phyloP scores from a whole-genome alignment of 2,113 vertebrate genomes.

The Hylia prasina region DNA sequence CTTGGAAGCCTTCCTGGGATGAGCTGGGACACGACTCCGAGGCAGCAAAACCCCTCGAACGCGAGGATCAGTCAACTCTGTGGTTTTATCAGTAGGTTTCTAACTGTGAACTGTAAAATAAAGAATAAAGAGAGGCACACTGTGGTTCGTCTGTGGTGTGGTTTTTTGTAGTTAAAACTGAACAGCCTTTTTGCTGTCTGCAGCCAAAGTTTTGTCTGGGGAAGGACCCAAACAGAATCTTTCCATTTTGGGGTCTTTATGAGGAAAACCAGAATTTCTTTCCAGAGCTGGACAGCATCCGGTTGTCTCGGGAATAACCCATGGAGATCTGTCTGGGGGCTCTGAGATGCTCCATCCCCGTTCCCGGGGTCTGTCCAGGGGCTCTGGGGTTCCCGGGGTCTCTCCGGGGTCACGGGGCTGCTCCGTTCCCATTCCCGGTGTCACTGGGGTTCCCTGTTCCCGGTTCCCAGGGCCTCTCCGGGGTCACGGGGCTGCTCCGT shows the following conservation, averaged over 20 bases:
- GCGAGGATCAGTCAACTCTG: neutral
- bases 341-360: neutral
- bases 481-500: neutral
- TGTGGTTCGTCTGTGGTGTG: neutral
- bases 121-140: constrained; percentile 42
- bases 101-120: constrained; percentile 57
- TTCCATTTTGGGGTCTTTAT: neutral
- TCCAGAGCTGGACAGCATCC: neutral
- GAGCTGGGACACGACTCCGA: neutral
- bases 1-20: too few species aligned
- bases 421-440: neutral
- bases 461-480: neutral
- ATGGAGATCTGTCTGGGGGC: neutral
- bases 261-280: neutral
- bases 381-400: neutral
- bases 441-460: neutral
- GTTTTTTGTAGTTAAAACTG: neutral
- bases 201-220: neutral
- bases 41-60: neutral
- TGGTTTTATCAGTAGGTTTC: constrained; percentile 13
- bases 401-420: neutral
- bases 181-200: neutral
- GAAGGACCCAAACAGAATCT: neutral
- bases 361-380: neutral
- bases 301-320: neutral